phyloP scores from a whole-genome alignment of 2,797 vertebrate genomes.

The Stomatorhinus walkeri region DNA sequence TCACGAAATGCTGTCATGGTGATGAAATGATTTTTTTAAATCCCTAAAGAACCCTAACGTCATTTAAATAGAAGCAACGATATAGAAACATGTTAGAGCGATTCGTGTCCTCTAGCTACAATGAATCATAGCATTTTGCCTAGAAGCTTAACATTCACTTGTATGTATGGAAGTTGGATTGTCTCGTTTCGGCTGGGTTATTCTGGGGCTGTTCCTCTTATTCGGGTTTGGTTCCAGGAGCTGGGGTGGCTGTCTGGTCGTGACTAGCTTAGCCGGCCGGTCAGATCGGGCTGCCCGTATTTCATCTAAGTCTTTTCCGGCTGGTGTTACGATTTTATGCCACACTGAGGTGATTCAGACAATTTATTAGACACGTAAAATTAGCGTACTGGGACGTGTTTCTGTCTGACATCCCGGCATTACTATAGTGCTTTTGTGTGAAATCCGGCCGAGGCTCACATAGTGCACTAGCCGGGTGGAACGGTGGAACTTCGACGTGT shows the following conservation, averaged over 20 bases:
- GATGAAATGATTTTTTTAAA: not conserved
- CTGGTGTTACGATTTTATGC: not conserved
- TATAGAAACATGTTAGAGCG: not conserved
- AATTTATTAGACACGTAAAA: not conserved
- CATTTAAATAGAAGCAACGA: not conserved
- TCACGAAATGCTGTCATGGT: not conserved
- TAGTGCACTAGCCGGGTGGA: not conserved
- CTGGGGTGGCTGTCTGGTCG: not conserved
- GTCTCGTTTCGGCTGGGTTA: not conserved
- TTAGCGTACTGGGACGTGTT: not conserved
- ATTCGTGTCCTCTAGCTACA: slow-evolving; percentile 5
- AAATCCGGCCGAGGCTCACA: not conserved
- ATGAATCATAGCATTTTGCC: not conserved
- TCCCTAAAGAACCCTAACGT: not conserved
- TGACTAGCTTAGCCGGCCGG: not conserved
- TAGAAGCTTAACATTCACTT: not conserved
- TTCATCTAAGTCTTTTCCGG: not conserved
- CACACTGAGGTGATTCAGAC: not conserved
- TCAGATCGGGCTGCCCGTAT: not conserved
- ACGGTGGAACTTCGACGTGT: not conserved
- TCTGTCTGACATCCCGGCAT: not conserved
- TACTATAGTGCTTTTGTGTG: not conserved
- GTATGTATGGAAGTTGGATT: not conserved
- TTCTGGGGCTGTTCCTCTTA: not conserved
- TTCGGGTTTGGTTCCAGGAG: not conserved